Evolutionary conservation across 2,113 vertebrate genomes (phyloP).

Genomic region (Taurulus bubalis): DNA sequence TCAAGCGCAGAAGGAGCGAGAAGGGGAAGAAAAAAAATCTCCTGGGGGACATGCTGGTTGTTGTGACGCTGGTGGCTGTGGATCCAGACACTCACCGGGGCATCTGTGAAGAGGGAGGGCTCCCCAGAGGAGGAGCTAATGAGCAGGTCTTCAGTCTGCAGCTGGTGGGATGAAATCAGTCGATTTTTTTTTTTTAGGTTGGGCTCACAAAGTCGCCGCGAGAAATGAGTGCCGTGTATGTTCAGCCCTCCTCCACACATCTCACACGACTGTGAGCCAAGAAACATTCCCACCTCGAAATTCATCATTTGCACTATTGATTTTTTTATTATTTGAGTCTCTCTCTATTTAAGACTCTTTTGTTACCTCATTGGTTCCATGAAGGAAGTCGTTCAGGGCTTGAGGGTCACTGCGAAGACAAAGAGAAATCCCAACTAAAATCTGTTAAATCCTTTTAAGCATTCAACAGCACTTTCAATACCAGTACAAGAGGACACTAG

Average conservation of each 20-base stretch:
- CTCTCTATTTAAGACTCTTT: conserved; percentile 26
- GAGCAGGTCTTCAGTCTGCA: conserved; percentile 86
- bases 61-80: conserved; percentile 61
- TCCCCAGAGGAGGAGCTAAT: conserved; percentile 85
- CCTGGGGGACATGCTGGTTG: conserved; percentile 43
- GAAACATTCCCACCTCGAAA: conserved; percentile 25
- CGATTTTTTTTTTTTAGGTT: conserved; percentile 46
- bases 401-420: conserved; percentile 83
- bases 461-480: background rate
- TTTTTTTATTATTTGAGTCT: conserved; percentile 4
- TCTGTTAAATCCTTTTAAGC: background rate
- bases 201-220: conserved; percentile 25
- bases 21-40: conserved; percentile 29
- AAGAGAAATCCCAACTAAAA: background rate
- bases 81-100: conserved; percentile 82
- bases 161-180: conserved; percentile 75
- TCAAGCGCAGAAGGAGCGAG: conserved; percentile 48
- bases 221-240: conserved; percentile 31
- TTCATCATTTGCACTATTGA: conserved; percentile 36
- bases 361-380: conserved; percentile 86
- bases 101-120: conserved; percentile 83
- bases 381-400: conserved; percentile 88
- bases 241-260: conserved; percentile 27
- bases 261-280: conserved; percentile 21
- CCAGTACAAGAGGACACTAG: background rate